A percentile compares a stretch with the other conserved stretches of the same genome.
phyloP scores from a whole-genome alignment of 2,113 vertebrate genomes.

The Callopanchax toddi region DNA sequence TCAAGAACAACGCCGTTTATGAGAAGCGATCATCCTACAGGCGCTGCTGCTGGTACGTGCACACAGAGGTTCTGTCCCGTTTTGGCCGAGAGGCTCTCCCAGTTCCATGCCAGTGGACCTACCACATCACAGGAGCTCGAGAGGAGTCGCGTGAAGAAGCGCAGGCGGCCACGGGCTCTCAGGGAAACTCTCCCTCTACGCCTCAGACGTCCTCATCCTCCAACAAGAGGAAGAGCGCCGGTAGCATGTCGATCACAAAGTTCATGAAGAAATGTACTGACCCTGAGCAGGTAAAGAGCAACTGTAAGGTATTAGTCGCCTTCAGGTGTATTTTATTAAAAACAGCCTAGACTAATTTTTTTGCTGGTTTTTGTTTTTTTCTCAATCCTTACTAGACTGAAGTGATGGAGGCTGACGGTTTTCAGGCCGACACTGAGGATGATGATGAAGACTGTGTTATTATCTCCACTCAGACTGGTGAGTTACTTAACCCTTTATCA shows the following conservation, averaged over 20 bases:
- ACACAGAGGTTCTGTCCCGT: constrained; percentile 84
- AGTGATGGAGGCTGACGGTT: constrained; percentile 87
- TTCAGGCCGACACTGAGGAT: constrained; percentile 95
- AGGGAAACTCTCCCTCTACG: constrained; percentile 71
- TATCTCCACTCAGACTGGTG: constrained; percentile 80
- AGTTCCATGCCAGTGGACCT: constrained; percentile 92
- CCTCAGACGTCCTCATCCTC: constrained; percentile 66
- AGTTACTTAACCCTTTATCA: constrained; percentile 43
- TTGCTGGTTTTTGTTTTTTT: background rate
- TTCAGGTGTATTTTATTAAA: no score
- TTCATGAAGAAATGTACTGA: constrained; percentile 90
- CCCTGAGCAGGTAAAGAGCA: constrained; percentile 77
- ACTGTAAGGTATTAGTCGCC: no score
- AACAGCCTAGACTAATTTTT: no score
- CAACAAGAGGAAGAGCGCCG: constrained; percentile 83
- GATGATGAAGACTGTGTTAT: constrained; percentile 88
- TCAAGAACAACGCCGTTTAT: constrained; percentile 89
- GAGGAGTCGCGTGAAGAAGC: constrained; percentile 82
- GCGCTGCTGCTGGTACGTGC: constrained; percentile 94
- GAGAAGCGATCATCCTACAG: constrained; percentile 87
- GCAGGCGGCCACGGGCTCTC: constrained; percentile 45
- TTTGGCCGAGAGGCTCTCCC: constrained; percentile 86
- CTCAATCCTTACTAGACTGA: constrained; percentile 65
- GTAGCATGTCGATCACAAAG: constrained; percentile 93
- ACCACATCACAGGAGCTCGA: constrained; percentile 83